Base-by-base conservation (phyloP, 2,797 vertebrate genomes). In the Eurystomus glaucurus region DNA sequence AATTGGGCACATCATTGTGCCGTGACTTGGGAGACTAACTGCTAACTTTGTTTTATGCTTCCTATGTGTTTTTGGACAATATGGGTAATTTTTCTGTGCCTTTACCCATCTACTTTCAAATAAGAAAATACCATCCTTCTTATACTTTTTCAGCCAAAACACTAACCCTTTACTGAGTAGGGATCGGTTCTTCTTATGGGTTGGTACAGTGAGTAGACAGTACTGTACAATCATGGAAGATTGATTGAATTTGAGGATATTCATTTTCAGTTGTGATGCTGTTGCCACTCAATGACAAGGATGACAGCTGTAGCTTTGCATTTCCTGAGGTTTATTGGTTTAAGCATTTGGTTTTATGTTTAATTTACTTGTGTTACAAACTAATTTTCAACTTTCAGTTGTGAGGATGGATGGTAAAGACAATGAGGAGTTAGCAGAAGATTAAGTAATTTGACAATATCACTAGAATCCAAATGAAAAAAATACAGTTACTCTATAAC, bases 401-500 rank as follows among this genome's bases (percentile, higher is more conserved):
- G 84, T 50, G 68, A 85, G 57, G 37, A 68, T 68, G 68, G 83
- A 54, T 71, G 71, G 70, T 57, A 82, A 91, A 90, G 46, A 74
- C 64, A 68, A 48, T 31, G 19, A 78, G 57, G 69, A 96, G 22
- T 35, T 75, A 75, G 68, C 39, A 89, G 72, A 87, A 82, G 35
- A 33, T 81, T 71, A 91, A 91, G 69, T 31, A 84, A 77, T 90
- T 86, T 68, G 41, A 76, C 45, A 85, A 2, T 64, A 50, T 82
- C 26, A 16, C 55, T 39, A 35, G n/a, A 88, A 57, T 51, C 41
- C 57, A 85, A 93, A 94, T 69, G 79, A 94, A 86, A 65, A 91
- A 91, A 86, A 78, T 52, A 68, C 57, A 60, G 37, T 41, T 97
- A 97, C 96, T 97, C 97, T 96, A 68, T 95, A 96, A 92, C 58